Evolutionary conservation across 2,113 vertebrate species (phyloP), one percentile per base, ranked within the genome.

Genomic region (Abramis brama): DNA sequence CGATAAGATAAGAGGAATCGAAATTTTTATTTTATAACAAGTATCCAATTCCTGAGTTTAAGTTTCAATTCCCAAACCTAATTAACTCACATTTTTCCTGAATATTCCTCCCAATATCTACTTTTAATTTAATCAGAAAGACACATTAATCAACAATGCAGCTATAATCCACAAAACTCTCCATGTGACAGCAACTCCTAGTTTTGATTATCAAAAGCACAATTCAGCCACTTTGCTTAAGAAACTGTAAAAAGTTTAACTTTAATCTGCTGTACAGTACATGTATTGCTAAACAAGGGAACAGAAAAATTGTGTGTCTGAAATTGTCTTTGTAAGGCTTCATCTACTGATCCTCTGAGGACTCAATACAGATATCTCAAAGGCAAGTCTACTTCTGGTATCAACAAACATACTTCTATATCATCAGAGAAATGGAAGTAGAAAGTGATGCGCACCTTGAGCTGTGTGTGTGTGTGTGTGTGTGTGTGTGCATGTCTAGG

Each of bases 391-490:
- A 60, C 36, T 11, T 52, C 6, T 57, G 23, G 50, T 55, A 6
- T 64, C 59, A 75, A 43, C 39, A 47, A 59, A 50, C 39, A 13
- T 50, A 52, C 12, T 78, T 85, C 85, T 45, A 45, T 82, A 55
- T 76, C 71, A 77, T 76, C 71, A 50, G 57, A 76, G 59, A 62
- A 36, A 64, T 1, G 36, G 68, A 17, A 47, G 36, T 68, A 52
- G 10, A 19, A 45, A 39, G 27, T 12, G 1, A 13, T 9, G 10
- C 5, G 5, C 45, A 78, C 12, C 8, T 39, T 45, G 43, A 47
- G 43, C 71, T 30, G 64, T 6, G 39, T 73, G 27, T 59, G 27
- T 39, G 47, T 30, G 39, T 47, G 25, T 71, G 79, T 43, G 39
- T 30, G 21, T 71, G 79, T 45, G 25, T 59, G 79, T 59, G 55